Evolutionary conservation across 1,140 invertebrate genomes (phyloP).

Genomic region (Rhizoglyphus robini): DNA sequence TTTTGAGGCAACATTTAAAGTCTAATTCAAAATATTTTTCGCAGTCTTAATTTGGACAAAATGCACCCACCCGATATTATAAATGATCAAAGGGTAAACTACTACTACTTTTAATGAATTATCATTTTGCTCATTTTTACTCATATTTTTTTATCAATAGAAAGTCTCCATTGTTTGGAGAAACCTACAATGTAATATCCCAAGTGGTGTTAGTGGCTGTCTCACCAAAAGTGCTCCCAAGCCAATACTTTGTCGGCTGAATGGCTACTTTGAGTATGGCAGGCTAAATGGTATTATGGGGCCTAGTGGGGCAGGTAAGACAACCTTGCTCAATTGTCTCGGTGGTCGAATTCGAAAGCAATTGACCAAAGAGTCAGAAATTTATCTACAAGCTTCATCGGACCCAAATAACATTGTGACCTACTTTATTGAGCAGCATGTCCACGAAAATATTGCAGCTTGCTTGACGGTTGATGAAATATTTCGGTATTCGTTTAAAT

Average conservation of each 20-base stretch:
- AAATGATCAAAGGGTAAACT: too few relatives aligned
- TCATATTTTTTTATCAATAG: too few relatives aligned
- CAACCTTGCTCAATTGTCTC: conserved; percentile 17
- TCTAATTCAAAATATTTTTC: too few relatives aligned
- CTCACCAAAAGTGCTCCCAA: too few relatives aligned
- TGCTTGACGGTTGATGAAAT: conserved; percentile 44
- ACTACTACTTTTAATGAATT: too few relatives aligned
- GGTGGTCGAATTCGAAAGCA: not conserved
- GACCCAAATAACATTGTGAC: not conserved
- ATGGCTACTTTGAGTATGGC: not conserved
- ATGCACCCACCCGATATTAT: too few relatives aligned
- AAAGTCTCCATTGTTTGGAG: too few relatives aligned
- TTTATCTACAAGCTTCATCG: not conserved
- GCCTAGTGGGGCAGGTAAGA: conserved; percentile 13
- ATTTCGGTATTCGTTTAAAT: conserved; percentile 75
- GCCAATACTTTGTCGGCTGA: not conserved
- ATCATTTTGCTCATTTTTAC: too few relatives aligned
- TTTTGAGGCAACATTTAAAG: too few relatives aligned
- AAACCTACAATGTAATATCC: too few relatives aligned
- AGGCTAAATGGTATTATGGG: not conserved
- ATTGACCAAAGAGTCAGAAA: not conserved
- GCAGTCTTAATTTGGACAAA: too few relatives aligned
- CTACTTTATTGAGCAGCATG: conserved; percentile 9
- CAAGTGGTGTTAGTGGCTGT: too few relatives aligned
- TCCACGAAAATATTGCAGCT: conserved; percentile 7